A percentile compares a stretch with the other conserved stretches of the same genome.
phyloP scores from a whole-genome alignment of 2,113 vertebrate species.

The Xiphophorus couchianus region DNA sequence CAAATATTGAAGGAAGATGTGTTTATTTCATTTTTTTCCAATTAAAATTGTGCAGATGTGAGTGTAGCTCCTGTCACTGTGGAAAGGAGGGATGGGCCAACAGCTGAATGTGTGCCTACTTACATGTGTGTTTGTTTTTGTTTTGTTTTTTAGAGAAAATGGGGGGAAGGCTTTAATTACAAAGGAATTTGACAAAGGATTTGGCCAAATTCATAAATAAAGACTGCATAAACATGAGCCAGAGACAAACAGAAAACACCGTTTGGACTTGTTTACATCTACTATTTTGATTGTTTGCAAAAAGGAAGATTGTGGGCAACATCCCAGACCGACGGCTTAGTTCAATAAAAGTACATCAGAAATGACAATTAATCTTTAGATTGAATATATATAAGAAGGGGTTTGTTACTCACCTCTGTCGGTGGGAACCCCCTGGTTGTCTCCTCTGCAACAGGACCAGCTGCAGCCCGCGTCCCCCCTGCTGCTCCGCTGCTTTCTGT shows the following conservation, averaged over 20 bases:
- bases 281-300: too few species aligned
- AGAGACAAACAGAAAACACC: too few species aligned
- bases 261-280: too few species aligned
- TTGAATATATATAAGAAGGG: too few species aligned
- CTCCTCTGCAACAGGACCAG: slow-evolving; percentile 21
- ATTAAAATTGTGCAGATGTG: neutral
- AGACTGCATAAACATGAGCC: too few species aligned
- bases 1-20: neutral
- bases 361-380: neutral
- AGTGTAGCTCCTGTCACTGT: neutral
- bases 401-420: neutral
- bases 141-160: neutral
- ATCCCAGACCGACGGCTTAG: neutral
- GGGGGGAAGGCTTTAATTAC: too few species aligned
- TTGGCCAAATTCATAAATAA: too few species aligned
- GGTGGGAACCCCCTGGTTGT: neutral
- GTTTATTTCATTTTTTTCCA: neutral
- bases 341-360: neutral
- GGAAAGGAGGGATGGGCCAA: slow-evolving; percentile 27
- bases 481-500: slow-evolving; percentile 56
- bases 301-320: too few species aligned
- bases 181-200: too few species aligned
- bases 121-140: neutral
- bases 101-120: slow-evolving; percentile 41
- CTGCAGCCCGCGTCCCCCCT: neutral